Percentiles rank a stretch among this genome's conserved stretches.
Evolutionary conservation across 2,888 invertebrate species (phyloP).

Genomic region (Trisateles emortualis): DNA sequence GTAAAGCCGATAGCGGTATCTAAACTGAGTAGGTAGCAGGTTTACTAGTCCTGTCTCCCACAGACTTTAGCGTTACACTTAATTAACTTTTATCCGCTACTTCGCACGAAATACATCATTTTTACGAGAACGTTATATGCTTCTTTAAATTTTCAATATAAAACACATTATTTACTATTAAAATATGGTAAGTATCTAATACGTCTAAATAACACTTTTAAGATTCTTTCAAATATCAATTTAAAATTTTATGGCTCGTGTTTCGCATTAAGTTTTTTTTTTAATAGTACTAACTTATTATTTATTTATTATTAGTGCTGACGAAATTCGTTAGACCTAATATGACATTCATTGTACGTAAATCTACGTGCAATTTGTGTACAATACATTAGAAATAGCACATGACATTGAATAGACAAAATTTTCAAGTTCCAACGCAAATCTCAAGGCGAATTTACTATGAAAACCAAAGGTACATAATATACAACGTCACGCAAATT

Average conservation of each 20-base stretch:
- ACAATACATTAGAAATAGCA: background rate
- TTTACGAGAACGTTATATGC: slow-evolving; percentile 12
- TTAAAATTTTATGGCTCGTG: too few relatives aligned
- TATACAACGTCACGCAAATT: background rate
- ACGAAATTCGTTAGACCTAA: too few relatives aligned
- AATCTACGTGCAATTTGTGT: background rate
- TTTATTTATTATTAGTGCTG: too few relatives aligned
- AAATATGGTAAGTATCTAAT: background rate
- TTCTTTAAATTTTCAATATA: slow-evolving; percentile 9
- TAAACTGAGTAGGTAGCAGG: slow-evolving; percentile 42
- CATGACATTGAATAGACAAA: too few relatives aligned
- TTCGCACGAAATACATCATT: slow-evolving; percentile 28
- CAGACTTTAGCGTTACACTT: slow-evolving; percentile 30
- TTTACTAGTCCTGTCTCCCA: slow-evolving; percentile 39
- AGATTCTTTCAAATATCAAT: too few relatives aligned
- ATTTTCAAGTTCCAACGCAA: too few relatives aligned
- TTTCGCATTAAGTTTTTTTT: too few relatives aligned
- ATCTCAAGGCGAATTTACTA: too few relatives aligned
- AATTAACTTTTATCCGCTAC: slow-evolving; percentile 34
- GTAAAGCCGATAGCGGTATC: slow-evolving; percentile 44
- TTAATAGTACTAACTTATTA: too few relatives aligned
- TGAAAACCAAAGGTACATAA: background rate
- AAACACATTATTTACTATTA: slow-evolving; percentile 7
- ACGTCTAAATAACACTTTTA: background rate
- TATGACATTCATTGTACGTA: background rate